Evolutionary conservation across 2,888 invertebrate genomes (phyloP), one percentile per base, ranked within the genome.

Genomic region (Apodemia zela): DNA sequence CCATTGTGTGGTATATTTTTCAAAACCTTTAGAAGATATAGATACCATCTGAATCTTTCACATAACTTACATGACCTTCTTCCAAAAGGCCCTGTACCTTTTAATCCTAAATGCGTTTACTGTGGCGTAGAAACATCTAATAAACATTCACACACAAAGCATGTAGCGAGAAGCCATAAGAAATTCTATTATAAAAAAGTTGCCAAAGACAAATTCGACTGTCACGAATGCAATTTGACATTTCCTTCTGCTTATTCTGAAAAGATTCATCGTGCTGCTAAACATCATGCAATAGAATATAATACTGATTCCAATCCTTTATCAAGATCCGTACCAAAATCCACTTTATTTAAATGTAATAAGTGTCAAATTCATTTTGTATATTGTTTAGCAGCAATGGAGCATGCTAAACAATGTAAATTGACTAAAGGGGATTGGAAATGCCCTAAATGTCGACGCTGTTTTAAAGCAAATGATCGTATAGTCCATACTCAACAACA

Each of bases 401-500:
- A 65, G 4, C 73, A 73, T 61, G 65, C 66, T 2, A 65, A 63
- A 29, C 59, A 51, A 0, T 72, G 72, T 29, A 17, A 8, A 21
- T 4, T 63, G 0, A 62, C 59, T 4, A 67, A 61, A 15, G 66
- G 65, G 3, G 66, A 69, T 21, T 69, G 62, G 59, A 68, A 66
- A 21, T 73, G 73, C 35, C 29, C 35, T 2, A 59, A 72, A 2
- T 86, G 86, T 57, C 71, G 74, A 1, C 71, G 75, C 0, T 67
- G 69, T 6, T 73, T 84, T 3, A 69, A 71, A 0, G 10, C 18
- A 0, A 62, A 45, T 0, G 82, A 85, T 21, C 65, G 35, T 0
- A 1, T 51, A 0, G 63, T 66, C 0, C 86, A 85, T 4, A 60
- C 62, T 6, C 17, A 71, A 0, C 86, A 86, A 59, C 86, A 86